Base-by-base conservation (phyloP, 2,113 vertebrate genomes). In the Dipodomys spectabilis region DNA sequence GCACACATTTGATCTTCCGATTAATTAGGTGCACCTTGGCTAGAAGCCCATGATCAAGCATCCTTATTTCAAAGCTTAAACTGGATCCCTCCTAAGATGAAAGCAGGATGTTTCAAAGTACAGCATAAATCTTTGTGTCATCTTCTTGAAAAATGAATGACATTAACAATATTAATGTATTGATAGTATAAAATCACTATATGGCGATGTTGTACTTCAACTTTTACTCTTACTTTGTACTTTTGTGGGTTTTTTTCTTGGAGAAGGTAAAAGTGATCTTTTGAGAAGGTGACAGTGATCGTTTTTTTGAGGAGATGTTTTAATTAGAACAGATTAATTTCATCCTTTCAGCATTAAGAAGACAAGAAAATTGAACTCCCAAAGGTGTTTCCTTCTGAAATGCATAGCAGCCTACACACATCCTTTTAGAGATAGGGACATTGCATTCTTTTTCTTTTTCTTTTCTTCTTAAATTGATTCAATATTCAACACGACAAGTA, bases 11-110 rank as follows among this genome's bases (percentile, higher is more conserved):
- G 93, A 95, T 92, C 83, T 95, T 95, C 93, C 39, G 11, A 93
- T 94, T 96, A 95, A 96, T 97, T 95, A 94, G 92, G 92, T 89
- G 90, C 94, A 91, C 81, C 94, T 89, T 95, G 96, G 96, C 95
- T 96, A 30, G 93, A 60, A 94, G 91, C 94, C 60, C 78, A 67
- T 0, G 2, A 82, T 84, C 72, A n/a, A 71, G 92, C 88, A 75
- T 86, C 71, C 88, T 90, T 92, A 86, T 94, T 96, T 97, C 94
- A 97, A 80, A 95, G 88, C 92, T 90, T 95, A 92, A 95, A 82
- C 75, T 27, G 73, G 81, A 83, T 74, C 93, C 88, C 82, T 93
- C 89, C 62, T 75, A 91, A 95, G 91, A 88, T 90, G 75, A 95
- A 95, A 94, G 94, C 67, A 83, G 68, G 95, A 88, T 80, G 80